Evolutionary conservation across 2,797 vertebrate genomes (phyloP).

Genomic region (Hafferia zeledoni): DNA sequence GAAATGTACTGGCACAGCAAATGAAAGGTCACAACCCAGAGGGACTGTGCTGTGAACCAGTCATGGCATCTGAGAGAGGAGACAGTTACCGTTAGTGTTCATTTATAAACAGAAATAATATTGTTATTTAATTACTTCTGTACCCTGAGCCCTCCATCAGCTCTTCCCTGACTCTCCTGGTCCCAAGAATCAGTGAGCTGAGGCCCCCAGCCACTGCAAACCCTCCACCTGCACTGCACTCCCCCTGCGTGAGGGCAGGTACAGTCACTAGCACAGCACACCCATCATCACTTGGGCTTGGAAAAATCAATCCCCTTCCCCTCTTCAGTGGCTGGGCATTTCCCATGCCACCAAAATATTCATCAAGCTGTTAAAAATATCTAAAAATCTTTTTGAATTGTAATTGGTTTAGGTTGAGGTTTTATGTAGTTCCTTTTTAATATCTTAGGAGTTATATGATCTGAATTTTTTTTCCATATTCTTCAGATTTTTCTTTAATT

Average conservation of each 20-base stretch:
- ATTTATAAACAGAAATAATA: not conserved
- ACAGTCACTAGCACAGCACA: not conserved
- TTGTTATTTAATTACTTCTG: not conserved
- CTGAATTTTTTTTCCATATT: not conserved
- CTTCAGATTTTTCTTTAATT: not conserved
- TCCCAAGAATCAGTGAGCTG: not conserved
- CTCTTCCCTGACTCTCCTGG: not conserved
- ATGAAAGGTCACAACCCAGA: not conserved
- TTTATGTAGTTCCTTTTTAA: not conserved
- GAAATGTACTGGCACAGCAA: not conserved
- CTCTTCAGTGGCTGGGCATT: too few species aligned
- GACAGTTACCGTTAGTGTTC: fast-evolving
- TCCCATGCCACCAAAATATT: not conserved
- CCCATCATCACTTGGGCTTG: too few species aligned
- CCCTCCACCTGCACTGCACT: too few species aligned
- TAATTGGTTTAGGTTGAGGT: not conserved
- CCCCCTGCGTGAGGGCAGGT: too few species aligned
- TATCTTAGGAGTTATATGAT: not conserved
- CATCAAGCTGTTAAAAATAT: not conserved
- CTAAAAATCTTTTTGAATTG: not conserved
- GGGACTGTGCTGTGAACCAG: not conserved
- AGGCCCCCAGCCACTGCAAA: too few species aligned
- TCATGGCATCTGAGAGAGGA: not conserved
- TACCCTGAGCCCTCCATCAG: not conserved
- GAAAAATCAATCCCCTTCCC: not conserved